Evolutionary conservation across 2,797 vertebrate genomes (phyloP).

Genomic region (Nyctibius grandis): DNA sequence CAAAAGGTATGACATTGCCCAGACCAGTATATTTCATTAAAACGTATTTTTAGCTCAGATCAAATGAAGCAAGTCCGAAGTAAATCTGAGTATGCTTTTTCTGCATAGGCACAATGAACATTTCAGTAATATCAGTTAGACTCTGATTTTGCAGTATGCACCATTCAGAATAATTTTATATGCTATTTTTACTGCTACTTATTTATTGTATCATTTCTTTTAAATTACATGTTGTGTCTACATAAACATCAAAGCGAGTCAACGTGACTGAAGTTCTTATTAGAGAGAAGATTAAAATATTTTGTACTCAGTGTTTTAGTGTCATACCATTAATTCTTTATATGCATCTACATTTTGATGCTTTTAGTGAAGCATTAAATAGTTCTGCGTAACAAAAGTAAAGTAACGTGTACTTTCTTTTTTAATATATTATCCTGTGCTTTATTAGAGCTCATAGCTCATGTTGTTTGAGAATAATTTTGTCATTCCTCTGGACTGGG

Average conservation of each 20-base stretch:
- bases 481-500: neutral
- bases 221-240: neutral
- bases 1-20: conserved; percentile 24
- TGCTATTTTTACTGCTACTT: neutral
- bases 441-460: neutral
- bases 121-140: neutral
- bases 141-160: neutral
- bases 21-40: conserved; percentile 22
- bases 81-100: neutral
- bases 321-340: neutral
- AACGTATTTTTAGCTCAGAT: neutral
- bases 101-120: neutral
- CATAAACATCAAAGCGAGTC: neutral
- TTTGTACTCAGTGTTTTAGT: neutral
- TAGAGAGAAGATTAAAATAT: neutral
- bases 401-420: neutral
- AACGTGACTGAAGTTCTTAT: neutral
- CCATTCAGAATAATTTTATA: neutral
- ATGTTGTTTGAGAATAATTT: neutral
- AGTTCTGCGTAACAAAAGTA: neutral
- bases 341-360: neutral
- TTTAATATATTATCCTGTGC: neutral
- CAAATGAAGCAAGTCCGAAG: neutral
- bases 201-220: neutral
- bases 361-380: neutral